phyloP scores from a whole-genome alignment of 2,888 invertebrate genomes.

The Opisthograptis luteolata region DNA sequence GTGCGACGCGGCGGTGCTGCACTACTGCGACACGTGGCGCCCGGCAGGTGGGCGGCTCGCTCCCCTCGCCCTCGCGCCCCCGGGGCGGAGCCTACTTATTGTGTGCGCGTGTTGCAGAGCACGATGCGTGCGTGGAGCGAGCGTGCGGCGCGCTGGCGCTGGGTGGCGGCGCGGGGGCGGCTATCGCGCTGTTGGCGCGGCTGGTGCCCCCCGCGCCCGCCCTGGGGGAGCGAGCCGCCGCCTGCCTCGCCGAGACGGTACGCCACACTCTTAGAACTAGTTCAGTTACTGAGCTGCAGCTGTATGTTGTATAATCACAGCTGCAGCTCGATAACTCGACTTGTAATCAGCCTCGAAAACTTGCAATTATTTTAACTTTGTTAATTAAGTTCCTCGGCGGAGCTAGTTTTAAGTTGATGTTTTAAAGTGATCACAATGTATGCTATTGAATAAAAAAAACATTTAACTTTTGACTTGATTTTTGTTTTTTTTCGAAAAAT shows the following conservation, averaged over 20 bases:
- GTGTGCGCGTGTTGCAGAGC: not conserved
- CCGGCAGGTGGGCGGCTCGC: slow-evolving; percentile 4
- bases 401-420: too few relatives aligned
- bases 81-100: not conserved
- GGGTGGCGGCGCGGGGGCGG: not conserved
- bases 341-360: too few relatives aligned
- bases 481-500: too few relatives aligned
- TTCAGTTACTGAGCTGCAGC: too few relatives aligned
- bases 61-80: not conserved
- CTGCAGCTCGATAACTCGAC: too few relatives aligned
- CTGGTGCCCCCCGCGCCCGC: not conserved
- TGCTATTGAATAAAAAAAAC: too few relatives aligned
- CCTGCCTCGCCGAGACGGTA: not conserved
- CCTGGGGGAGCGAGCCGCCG: not conserved
- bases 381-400: too few relatives aligned
- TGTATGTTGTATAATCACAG: too few relatives aligned
- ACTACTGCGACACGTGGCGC: slow-evolving; percentile 23
- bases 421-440: too few relatives aligned
- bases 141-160: not conserved
- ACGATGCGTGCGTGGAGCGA: not conserved
- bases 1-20: slow-evolving; percentile 25
- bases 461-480: too few relatives aligned
- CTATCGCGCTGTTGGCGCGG: not conserved
- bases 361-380: too few relatives aligned
- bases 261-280: not conserved